These are phyloP conservation scores for Lytechinus pictus DNA, from an alignment of 35 echinoderm and acorn worm genomes.

Conservation along the genomic window DNA sequence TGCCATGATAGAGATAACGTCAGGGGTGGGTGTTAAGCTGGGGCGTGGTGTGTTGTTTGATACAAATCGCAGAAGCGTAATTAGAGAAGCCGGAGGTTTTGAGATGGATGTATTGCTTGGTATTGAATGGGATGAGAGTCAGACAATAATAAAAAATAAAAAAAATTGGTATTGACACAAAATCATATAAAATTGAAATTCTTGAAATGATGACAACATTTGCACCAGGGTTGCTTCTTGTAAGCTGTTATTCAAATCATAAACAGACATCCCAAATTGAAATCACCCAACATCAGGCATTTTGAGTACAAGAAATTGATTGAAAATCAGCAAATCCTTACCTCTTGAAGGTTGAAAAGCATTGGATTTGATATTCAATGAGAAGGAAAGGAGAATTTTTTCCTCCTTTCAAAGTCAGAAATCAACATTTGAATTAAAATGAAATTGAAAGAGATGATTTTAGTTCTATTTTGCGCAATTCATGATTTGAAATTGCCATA, in stretches of 20 bases:
- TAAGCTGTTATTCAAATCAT: neutral
- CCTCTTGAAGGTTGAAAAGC: no score
- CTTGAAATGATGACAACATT: neutral
- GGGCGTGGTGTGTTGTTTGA: neutral
- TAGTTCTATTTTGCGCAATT: neutral
- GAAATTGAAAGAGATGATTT: neutral
- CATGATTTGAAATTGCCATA: neutral
- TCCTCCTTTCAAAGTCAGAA: neutral
- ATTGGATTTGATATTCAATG: no score
- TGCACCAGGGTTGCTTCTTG: neutral
- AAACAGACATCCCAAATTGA: neutral
- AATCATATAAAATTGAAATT: neutral
- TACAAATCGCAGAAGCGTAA: neutral
- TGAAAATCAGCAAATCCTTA: neutral
- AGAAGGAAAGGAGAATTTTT: no score
- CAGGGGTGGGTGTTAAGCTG: neutral
- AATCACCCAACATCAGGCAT: neutral
- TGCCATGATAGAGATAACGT: neutral
- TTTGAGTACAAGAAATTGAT: neutral
- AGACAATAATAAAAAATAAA: neutral
- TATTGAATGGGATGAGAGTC: conserved; percentile 33
- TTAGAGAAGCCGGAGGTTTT: conserved; percentile 9
- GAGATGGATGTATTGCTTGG: conserved; percentile 7
- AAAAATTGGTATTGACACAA: neutral
- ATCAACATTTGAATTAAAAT: neutral